Conservation (phyloP, 1,140 invertebrate genomes). For the Aethina tumida region DNA sequence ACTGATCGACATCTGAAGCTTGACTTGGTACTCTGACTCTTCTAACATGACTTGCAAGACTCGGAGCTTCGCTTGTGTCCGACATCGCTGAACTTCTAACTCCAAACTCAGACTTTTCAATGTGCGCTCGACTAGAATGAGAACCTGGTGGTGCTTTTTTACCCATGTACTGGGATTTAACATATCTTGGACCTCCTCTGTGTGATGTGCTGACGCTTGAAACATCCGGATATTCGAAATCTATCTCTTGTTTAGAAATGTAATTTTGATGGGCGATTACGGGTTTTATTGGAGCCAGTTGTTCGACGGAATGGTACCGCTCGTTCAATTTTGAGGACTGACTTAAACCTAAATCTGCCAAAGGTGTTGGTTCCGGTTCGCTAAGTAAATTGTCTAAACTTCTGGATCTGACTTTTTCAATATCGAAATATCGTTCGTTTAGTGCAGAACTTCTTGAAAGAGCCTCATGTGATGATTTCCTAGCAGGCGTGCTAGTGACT, state of each 20-base stretch:
- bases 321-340: conserved; percentile 75
- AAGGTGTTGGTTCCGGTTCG: conserved; percentile 43
- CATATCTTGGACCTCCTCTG: conserved; percentile 61
- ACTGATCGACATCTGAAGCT: conserved; percentile 92
- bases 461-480: conserved; percentile 64
- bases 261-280: conserved; percentile 43
- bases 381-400: conserved; percentile 71
- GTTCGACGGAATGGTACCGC: conserved; percentile 75
- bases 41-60: conserved; percentile 80
- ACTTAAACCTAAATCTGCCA: conserved; percentile 65
- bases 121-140: conserved; percentile 75
- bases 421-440: conserved; percentile 81
- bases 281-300: conserved; percentile 45
- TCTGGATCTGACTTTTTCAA: conserved; percentile 66
- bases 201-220: conserved; percentile 50
- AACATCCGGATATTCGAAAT: conserved; percentile 58
- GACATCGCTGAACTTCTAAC: conserved; percentile 84
- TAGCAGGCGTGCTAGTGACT: conserved; percentile 31
- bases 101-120: conserved; percentile 69
- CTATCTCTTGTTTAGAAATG: conserved; percentile 48
- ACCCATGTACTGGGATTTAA: conserved; percentile 76
- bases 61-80: conserved; percentile 88
- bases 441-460: conserved; percentile 75
- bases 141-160: conserved; percentile 66
- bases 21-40: conserved; percentile 83